These are phyloP conservation scores for Sinohyriopsis cumingii DNA, from an alignment of 2,888 invertebrate genomes.

Conservation along the genomic window DNA sequence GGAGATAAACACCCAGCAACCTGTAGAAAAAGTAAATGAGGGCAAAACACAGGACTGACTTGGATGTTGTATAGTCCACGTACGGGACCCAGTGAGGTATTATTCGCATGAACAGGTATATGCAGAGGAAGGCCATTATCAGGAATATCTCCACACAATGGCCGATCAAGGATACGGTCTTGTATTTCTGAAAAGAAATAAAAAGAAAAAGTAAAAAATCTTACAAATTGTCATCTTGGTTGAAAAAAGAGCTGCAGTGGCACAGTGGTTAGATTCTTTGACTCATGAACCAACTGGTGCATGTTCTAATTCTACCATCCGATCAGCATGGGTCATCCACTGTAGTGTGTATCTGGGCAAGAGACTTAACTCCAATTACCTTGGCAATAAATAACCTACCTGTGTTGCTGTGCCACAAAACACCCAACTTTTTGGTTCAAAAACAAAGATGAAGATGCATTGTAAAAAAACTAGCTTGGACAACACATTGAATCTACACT, in stretches of 20 bases:
- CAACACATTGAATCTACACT: too few relatives aligned
- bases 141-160: slow-evolving; percentile 49
- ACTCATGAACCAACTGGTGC: too few relatives aligned
- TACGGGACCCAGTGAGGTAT: slow-evolving; percentile 46
- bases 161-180: slow-evolving; percentile 36
- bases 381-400: too few relatives aligned
- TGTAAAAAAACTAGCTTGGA: too few relatives aligned
- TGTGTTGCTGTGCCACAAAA: too few relatives aligned
- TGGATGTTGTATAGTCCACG: slow-evolving; percentile 60
- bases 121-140: slow-evolving; percentile 55
- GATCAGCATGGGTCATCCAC: too few relatives aligned
- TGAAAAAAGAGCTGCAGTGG: neutral
- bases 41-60: slow-evolving; percentile 68
- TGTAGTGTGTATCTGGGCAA: too few relatives aligned
- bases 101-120: slow-evolving; percentile 62
- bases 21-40: slow-evolving; percentile 74
- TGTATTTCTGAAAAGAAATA: slow-evolving; percentile 40
- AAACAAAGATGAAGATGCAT: too few relatives aligned
- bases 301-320: too few relatives aligned
- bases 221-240: neutral
- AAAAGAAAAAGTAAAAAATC: neutral
- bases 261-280: too few relatives aligned
- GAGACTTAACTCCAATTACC: too few relatives aligned
- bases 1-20: slow-evolving; percentile 72
- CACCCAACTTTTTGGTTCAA: too few relatives aligned